Evolutionary conservation across 2,113 vertebrate genomes (phyloP).

Genomic region (Ptychochromis oligacanthus): DNA sequence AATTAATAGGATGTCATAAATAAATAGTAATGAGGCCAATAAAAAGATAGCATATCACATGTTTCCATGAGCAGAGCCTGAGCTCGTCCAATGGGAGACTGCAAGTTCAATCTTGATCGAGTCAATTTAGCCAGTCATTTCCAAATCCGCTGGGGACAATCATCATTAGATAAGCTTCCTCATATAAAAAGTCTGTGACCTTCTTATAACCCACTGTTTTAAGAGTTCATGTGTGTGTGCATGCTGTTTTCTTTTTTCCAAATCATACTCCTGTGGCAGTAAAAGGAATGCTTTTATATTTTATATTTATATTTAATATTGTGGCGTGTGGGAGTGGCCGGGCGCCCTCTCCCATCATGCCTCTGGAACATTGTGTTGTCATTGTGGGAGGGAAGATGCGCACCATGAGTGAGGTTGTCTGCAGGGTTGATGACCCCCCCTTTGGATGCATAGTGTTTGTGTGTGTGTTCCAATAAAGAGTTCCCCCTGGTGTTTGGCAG

Average conservation of each 20-base stretch:
- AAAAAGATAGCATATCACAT: constrained; percentile 42
- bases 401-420: too few relatives aligned
- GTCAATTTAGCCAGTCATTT: constrained; percentile 15
- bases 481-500: too few relatives aligned
- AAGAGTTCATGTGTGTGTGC: neutral
- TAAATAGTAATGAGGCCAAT: constrained; percentile 56
- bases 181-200: neutral
- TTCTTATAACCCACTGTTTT: neutral
- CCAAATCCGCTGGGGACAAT: neutral
- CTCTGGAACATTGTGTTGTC: too few relatives aligned
- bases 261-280: neutral
- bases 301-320: too few relatives aligned
- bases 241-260: neutral
- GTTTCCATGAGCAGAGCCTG: constrained; percentile 26
- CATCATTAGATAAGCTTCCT: constrained; percentile 9
- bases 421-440: too few relatives aligned
- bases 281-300: neutral
- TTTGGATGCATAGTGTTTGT: too few relatives aligned
- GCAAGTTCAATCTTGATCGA: constrained; percentile 28
- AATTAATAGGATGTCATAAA: constrained; percentile 62
- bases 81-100: constrained; percentile 17
- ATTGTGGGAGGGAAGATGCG: too few relatives aligned
- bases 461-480: too few relatives aligned
- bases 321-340: too few relatives aligned
- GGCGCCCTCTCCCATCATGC: too few relatives aligned